phyloP scores from a whole-genome alignment of 2,888 invertebrate genomes.

The Furcula furcula region DNA sequence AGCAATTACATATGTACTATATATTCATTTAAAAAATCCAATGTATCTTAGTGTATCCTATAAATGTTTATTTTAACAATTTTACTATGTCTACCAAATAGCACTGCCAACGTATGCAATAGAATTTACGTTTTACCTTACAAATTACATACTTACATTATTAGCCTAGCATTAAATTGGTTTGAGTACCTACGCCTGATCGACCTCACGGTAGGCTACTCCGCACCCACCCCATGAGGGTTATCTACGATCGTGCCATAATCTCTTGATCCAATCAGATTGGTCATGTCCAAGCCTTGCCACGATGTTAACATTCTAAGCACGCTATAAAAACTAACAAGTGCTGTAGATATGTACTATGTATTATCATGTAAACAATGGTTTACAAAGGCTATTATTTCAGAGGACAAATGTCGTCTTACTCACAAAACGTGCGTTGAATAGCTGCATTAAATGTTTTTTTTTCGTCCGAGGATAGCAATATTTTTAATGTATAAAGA shows the following conservation, averaged over 20 bases:
- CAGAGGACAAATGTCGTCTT: not conserved
- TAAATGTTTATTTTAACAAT: too few relatives aligned
- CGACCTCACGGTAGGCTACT: too few relatives aligned
- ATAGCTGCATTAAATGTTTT: not conserved
- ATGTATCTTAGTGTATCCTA: too few relatives aligned
- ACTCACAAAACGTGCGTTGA: not conserved
- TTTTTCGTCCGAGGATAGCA: not conserved
- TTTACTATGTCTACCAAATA: too few relatives aligned
- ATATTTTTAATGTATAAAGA: not conserved
- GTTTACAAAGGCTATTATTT: not conserved
- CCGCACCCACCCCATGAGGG: conserved; percentile 16
- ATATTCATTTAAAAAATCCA: too few relatives aligned
- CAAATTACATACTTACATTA: too few relatives aligned
- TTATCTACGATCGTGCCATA: conserved; percentile 44
- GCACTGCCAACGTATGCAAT: too few relatives aligned
- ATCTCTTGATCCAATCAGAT: conserved; percentile 54
- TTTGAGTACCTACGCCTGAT: too few relatives aligned
- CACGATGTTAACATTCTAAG: conserved; percentile 30
- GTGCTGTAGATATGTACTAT: not conserved
- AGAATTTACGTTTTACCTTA: too few relatives aligned
- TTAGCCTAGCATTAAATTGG: too few relatives aligned
- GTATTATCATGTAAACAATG: not conserved
- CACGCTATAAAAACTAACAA: conserved; percentile 17
- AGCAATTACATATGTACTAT: too few relatives aligned
- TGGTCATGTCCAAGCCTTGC: conserved; percentile 28